A percentile compares a stretch with the other conserved stretches of the same genome.
Conservation (phyloP, 2,888 invertebrate genomes). For the Pheosia gnoma region DNA sequence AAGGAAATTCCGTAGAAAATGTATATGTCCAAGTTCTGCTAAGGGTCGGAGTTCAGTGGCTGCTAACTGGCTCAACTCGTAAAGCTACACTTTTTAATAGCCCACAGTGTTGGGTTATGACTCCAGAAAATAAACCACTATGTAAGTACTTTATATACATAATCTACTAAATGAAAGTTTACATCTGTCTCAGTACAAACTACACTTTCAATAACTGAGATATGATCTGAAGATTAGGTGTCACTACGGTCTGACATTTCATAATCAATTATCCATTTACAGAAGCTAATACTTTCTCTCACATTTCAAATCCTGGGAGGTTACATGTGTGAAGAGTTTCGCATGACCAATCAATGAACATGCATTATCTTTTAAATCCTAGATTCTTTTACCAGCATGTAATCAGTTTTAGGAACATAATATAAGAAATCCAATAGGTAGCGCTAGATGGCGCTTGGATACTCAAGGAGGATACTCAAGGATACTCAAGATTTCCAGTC, state of each 20-base stretch:
- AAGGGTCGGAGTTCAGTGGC: slow-evolving; percentile 44
- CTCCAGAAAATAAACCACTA: not conserved
- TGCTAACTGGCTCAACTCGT: slow-evolving; percentile 55
- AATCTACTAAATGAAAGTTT: no score
- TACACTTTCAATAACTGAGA: no score
- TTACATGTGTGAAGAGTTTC: slow-evolving; percentile 16
- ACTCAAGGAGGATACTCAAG: no score
- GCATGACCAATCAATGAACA: slow-evolving; percentile 16
- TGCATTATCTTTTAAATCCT: not conserved
- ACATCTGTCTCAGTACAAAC: no score
- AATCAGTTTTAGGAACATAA: slow-evolving; percentile 17
- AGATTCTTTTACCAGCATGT: slow-evolving; percentile 14
- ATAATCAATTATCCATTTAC: not conserved
- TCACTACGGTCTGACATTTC: not conserved
- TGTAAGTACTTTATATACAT: no score
- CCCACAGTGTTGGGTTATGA: slow-evolving; percentile 16
- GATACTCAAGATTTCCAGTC: slow-evolving; percentile 51
- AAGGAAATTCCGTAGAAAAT: slow-evolving; percentile 47
- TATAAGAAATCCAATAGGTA: slow-evolving; percentile 15
- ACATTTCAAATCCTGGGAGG: slow-evolving; percentile 17
- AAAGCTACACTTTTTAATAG: slow-evolving; percentile 50
- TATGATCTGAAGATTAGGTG: no score
- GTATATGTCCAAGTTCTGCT: slow-evolving; percentile 58
- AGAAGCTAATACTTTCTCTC: slow-evolving; percentile 24
- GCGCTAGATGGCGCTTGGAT: slow-evolving; percentile 18